These are phyloP conservation scores for Sphinx pinastri DNA, from an alignment of 2,888 invertebrate genomes.

Conservation along the genomic window DNA sequence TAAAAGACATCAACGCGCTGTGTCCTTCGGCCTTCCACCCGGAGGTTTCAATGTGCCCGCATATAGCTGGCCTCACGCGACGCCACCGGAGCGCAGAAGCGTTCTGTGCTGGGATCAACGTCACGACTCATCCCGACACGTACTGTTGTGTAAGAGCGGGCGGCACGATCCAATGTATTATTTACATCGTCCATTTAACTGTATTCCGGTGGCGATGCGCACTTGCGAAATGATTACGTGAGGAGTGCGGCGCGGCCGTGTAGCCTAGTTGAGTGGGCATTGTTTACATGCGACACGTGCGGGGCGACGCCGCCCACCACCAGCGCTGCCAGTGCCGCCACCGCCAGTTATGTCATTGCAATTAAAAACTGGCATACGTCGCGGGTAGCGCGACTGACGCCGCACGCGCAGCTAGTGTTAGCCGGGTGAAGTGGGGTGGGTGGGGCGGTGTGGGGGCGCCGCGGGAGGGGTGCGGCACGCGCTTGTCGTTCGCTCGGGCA, in stretches of 20 bases:
- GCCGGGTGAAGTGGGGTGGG: slow-evolving; percentile 35
- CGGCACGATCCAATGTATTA: slow-evolving; percentile 1
- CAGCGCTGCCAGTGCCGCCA: slow-evolving; percentile 50
- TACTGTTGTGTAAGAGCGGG: slow-evolving; percentile 17
- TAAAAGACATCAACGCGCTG: slow-evolving; percentile 57
- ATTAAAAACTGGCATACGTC: slow-evolving; percentile 55
- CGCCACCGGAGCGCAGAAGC: too few species aligned
- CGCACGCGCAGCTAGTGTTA: slow-evolving; percentile 42
- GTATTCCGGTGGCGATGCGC: slow-evolving; percentile 26
- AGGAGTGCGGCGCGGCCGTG: slow-evolving; percentile 15
- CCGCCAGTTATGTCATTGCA: slow-evolving; percentile 68
- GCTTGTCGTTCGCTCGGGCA: slow-evolving; percentile 39
- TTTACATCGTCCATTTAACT: slow-evolving; percentile 21
- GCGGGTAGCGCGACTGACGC: slow-evolving; percentile 31
- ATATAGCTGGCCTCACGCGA: too few species aligned
- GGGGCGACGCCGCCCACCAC: slow-evolving; percentile 45
- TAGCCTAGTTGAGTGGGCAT: slow-evolving; percentile 45
- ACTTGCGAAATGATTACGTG: slow-evolving; percentile 34
- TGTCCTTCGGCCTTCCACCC: too few species aligned
- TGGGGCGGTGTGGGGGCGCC: slow-evolving; percentile 43
- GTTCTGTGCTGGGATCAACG: not conserved
- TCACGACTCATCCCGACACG: not conserved
- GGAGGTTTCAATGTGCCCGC: too few species aligned
- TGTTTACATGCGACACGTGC: slow-evolving; percentile 72
- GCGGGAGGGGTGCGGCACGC: slow-evolving; percentile 40